These are phyloP conservation scores for Aphis gossypii DNA, from an alignment of 1,140 invertebrate genomes.

Conservation along the genomic window DNA sequence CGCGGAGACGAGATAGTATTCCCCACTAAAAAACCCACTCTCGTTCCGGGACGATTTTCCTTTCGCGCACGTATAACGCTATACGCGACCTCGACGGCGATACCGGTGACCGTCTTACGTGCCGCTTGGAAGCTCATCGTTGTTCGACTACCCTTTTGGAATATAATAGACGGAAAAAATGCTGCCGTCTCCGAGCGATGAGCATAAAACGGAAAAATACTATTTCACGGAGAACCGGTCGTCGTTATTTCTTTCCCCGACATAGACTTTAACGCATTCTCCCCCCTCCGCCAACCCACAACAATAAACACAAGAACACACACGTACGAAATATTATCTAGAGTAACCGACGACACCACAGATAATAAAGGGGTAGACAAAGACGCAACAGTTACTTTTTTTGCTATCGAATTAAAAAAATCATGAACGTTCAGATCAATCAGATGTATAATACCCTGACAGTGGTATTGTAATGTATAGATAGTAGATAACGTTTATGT, in stretches of 20 bases:
- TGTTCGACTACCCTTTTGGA: background rate
- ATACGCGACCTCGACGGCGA: background rate
- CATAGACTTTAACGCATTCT: background rate
- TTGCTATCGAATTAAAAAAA: background rate
- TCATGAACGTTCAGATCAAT: background rate
- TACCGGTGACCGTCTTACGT: constrained; percentile 12
- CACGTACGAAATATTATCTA: background rate
- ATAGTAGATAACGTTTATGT: background rate
- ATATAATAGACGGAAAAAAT: background rate
- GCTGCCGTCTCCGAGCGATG: no score
- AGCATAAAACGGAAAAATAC: background rate
- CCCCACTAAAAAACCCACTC: constrained; percentile 49
- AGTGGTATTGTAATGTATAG: background rate
- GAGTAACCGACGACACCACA: background rate
- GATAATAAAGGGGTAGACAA: background rate
- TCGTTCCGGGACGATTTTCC: constrained; percentile 56
- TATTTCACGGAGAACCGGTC: background rate
- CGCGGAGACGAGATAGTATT: background rate
- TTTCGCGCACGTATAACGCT: background rate
- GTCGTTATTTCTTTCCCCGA: background rate
- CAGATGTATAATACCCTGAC: background rate
- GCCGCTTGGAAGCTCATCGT: background rate
- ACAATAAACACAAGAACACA: background rate
- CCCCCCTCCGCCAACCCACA: background rate
- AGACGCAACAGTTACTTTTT: background rate